Base-by-base conservation (phyloP, 1,140 invertebrate species). In the Penaeus japonicus region DNA sequence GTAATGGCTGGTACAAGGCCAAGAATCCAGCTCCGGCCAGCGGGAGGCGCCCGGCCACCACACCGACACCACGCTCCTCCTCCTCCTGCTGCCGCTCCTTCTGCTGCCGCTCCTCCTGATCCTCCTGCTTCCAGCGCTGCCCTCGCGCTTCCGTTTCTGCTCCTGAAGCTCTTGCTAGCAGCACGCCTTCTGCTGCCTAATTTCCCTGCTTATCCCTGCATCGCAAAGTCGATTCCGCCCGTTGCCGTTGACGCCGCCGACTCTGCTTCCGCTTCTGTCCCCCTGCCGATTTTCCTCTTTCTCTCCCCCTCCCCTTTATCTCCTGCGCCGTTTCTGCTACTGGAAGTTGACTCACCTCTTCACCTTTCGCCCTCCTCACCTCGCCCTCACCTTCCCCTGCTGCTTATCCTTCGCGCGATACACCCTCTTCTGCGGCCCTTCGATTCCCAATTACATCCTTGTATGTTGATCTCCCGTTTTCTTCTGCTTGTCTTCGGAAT, bases 1-100 rank as follows among this genome's bases (percentile, higher is more conserved):
- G 81, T 83, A 83, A 83, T 83, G 81, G 81, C 47, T 22, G 54
- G 81, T 83, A 83, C 81, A 83, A 83, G 81, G 57, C 55, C 55
- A 83, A 24, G 55, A 32, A 35, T 83, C 81, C 81, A 55, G 57
- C 18, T 39, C 57, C 81, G 20, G 55, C 35, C 81, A 18, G 35
- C 57, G 57, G 54, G 81, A 39, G 59, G 81, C 54, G 55, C 77
- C 53, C 77, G n/a, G n/a, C 77, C 77, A 47, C 35, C 77, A 24
- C 47, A 22, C 32, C 30, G n/a, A 35, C 77, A n/a, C 18, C 57
- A 35, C 30, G 35, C 47, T 39, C 32, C 32, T 55, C 22, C 53
- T 53, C 77, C 35, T 12, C 35, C 47, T 53, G 22, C 54, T 1
- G 18, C 24, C 32, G n/a, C 15, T 81, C 79, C 55, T 12, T 27